phyloP scores from a whole-genome alignment of 2,888 invertebrate species.

The Gisinianus flammeolus region DNA sequence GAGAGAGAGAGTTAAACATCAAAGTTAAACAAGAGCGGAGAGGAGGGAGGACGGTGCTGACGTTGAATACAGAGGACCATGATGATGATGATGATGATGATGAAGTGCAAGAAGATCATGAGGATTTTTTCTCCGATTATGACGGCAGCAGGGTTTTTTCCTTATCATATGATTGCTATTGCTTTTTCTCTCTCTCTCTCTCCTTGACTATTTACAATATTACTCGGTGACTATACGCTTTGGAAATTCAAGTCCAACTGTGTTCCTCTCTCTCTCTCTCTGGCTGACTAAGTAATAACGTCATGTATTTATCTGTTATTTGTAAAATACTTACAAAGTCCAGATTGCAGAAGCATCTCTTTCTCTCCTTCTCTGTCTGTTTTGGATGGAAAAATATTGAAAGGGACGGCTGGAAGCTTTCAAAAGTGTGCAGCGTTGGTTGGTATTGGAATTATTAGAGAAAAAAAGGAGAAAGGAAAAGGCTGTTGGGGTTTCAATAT shows the following conservation, averaged over 20 bases:
- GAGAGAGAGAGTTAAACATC: neutral
- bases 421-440: neutral
- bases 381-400: no score
- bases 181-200: neutral
- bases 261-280: no score
- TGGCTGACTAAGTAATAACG: no score
- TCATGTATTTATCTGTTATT: no score
- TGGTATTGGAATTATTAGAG: neutral
- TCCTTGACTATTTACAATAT: neutral
- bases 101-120: slow-evolving; percentile 27
- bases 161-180: slow-evolving; percentile 17
- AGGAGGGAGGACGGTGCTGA: neutral
- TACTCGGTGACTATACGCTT: neutral
- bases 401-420: no score
- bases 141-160: slow-evolving; percentile 12
- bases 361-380: neutral
- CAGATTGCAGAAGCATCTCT: neutral
- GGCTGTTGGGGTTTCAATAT: neutral
- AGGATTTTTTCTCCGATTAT: slow-evolving; percentile 4
- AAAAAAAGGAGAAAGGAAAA: neutral
- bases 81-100: slow-evolving; percentile 10
- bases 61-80: neutral
- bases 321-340: slow-evolving; percentile 1
- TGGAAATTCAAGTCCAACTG: no score
- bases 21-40: neutral